phyloP scores from a whole-genome alignment of 2,888 invertebrate species.

The Andrena bucephala region DNA sequence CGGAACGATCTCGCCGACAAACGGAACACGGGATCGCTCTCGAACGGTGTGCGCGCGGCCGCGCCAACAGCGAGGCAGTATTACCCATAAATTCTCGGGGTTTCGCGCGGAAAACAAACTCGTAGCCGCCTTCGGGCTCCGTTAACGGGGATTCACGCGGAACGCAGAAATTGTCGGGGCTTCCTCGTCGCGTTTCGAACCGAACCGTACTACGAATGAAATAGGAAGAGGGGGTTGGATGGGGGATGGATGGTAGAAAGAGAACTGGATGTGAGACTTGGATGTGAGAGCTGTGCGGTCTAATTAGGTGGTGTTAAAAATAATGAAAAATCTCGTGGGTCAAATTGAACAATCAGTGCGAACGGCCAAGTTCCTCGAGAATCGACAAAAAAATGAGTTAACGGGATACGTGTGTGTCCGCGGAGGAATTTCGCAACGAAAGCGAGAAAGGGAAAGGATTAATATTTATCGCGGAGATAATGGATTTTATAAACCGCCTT shows the following conservation, averaged over 20 bases:
- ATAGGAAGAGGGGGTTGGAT: not conserved
- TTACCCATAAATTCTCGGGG: constrained; percentile 41
- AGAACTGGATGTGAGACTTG: too few relatives aligned
- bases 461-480: constrained; percentile 73
- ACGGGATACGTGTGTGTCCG: constrained; percentile 52
- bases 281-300: not conserved
- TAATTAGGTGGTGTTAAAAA: constrained; percentile 53
- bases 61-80: constrained; percentile 20
- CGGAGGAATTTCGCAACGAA: constrained; percentile 69
- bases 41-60: constrained; percentile 6
- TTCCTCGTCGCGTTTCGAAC: constrained; percentile 10
- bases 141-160: constrained; percentile 30
- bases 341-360: constrained; percentile 37
- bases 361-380: constrained; percentile 48
- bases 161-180: constrained; percentile 9
- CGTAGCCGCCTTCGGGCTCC: not conserved
- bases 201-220: too few relatives aligned
- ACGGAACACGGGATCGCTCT: constrained; percentile 19
- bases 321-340: constrained; percentile 45
- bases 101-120: constrained; percentile 42
- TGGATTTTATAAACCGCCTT: constrained; percentile 73
- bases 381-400: constrained; percentile 72
- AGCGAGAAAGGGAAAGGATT: constrained; percentile 64
- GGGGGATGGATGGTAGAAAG: not conserved
- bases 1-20: constrained; percentile 8